These are phyloP conservation scores for Delphinapterus leucas DNA, from an alignment of 2,113 vertebrate genomes.

Conservation along the genomic window DNA sequence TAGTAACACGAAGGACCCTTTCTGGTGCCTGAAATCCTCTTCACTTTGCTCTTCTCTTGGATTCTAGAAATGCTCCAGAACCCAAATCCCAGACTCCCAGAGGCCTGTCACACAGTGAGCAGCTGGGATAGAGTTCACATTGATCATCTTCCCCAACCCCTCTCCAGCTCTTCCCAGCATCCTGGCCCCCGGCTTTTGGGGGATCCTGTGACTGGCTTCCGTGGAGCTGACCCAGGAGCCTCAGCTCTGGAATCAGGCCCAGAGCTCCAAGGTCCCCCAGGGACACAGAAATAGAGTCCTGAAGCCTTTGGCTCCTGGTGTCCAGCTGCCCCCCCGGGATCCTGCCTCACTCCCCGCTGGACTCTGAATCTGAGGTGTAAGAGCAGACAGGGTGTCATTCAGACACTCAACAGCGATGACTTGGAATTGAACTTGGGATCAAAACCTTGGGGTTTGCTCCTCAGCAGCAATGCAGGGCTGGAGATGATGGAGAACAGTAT, in stretches of 20 bases:
- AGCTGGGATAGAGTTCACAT: rapidly evolving
- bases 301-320: not conserved
- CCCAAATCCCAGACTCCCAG: not conserved
- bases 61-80: not conserved
- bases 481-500: rapidly evolving
- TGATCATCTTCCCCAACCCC: too few species aligned
- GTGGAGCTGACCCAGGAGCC: not conserved
- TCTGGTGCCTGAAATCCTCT: not conserved
- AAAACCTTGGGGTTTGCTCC: rapidly evolving
- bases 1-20: not conserved
- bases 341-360: rapidly evolving
- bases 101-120: not conserved
- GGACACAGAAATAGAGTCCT: not conserved
- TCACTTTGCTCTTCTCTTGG: not conserved
- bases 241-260: not conserved
- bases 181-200: not conserved
- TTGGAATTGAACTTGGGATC: not conserved
- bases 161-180: too few species aligned
- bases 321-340: rapidly evolving
- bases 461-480: not conserved
- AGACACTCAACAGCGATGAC: not conserved
- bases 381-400: not conserved
- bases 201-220: not conserved
- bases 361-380: not conserved
- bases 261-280: not conserved